Conservation (phyloP, 2,888 invertebrate species). For the Aproaerema taeniolella region DNA sequence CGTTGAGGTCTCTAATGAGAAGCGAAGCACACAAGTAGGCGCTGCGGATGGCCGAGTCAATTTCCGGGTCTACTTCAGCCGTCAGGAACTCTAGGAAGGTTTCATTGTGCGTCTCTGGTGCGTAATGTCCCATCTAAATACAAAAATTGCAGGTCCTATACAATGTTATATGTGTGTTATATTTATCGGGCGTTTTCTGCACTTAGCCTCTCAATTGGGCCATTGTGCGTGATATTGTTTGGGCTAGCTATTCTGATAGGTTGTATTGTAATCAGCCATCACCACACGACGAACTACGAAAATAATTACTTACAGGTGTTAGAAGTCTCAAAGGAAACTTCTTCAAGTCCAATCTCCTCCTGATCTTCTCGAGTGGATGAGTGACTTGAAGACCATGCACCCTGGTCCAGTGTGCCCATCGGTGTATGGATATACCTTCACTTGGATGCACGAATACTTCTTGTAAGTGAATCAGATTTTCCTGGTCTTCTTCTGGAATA, state of each 20-base stretch:
- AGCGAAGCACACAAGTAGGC: constrained; percentile 39
- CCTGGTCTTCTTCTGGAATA: neutral
- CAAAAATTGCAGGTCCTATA: no score
- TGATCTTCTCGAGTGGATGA: no score
- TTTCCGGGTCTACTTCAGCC: constrained; percentile 40
- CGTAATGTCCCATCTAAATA: constrained; percentile 44
- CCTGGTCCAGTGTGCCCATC: constrained; percentile 47
- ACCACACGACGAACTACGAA: no score
- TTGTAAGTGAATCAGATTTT: constrained; percentile 24
- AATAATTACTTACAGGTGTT: constrained; percentile 39
- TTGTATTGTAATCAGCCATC: no score
- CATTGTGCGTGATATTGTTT: no score
- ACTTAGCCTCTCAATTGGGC: no score
- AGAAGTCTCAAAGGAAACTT: constrained; percentile 45
- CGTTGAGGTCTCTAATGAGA: constrained; percentile 42
- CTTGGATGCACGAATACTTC: constrained; percentile 47
- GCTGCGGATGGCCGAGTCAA: constrained; percentile 47
- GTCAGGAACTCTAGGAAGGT: constrained; percentile 42
- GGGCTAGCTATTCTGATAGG: no score
- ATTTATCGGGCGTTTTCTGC: no score
- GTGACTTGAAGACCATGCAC: constrained; percentile 30
- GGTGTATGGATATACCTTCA: constrained; percentile 33
- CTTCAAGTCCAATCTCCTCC: constrained; percentile 40
- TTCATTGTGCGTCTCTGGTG: constrained; percentile 40
- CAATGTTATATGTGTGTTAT: no score